A percentile compares a stretch with the other conserved stretches of the same genome.
phyloP scores from a whole-genome alignment of 1,140 invertebrate species.

The Mizuhopecten yessoensis region DNA sequence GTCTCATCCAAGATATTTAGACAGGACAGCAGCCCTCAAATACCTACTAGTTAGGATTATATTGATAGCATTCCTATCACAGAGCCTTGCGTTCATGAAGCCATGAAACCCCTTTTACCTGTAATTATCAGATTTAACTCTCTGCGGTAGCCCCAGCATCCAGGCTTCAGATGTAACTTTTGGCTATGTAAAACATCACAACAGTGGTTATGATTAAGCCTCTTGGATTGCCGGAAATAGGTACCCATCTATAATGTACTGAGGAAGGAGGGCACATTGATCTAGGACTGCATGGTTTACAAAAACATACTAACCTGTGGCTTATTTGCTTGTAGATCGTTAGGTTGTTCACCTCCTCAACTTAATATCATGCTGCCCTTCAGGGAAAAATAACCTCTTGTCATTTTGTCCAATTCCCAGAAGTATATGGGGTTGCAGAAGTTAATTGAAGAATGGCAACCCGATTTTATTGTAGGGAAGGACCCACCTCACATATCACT shows the following conservation, averaged over 20 bases:
- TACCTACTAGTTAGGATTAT: constrained; percentile 1
- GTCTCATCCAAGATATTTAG: not conserved
- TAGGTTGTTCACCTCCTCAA: not conserved
- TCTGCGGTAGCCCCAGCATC: not conserved
- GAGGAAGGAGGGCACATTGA: not conserved
- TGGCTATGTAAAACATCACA: not conserved
- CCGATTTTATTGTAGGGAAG: not conserved
- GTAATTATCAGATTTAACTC: not conserved
- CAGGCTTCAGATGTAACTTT: not conserved
- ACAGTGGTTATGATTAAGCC: not conserved
- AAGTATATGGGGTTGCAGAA: not conserved
- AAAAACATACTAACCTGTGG: not conserved
- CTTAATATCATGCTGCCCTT: not conserved
- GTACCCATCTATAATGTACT: not conserved
- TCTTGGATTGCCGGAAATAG: not conserved
- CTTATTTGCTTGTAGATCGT: not conserved
- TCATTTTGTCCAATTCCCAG: not conserved
- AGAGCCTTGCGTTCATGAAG: not conserved
- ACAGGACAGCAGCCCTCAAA: not conserved
- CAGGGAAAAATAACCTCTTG: not conserved
- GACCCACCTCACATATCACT: too few relatives aligned
- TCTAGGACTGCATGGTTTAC: not conserved
- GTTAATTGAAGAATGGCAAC: not conserved
- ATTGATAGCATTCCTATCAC: not conserved
- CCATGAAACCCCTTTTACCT: not conserved